Conservation (phyloP, 2,888 invertebrate species). For the Priocnemis perturbator region DNA sequence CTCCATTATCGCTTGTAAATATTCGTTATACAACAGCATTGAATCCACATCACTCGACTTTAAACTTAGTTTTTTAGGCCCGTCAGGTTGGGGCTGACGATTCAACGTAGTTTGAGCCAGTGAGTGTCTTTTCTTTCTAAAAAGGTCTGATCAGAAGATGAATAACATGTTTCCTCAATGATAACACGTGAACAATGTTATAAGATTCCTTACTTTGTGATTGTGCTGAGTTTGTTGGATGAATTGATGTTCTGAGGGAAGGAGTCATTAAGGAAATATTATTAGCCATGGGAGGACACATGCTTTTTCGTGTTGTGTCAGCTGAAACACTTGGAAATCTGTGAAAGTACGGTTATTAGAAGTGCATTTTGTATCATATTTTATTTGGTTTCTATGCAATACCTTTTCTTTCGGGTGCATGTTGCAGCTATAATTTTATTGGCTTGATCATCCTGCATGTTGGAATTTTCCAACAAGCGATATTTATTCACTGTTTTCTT, state of each 20-base stretch:
- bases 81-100: conserved; percentile 20
- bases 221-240: conserved; percentile 34
- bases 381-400: too few species aligned
- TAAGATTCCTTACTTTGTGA: conserved; percentile 25
- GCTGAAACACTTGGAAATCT: conserved; percentile 7
- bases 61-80: conserved; percentile 31
- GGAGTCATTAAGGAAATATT: conserved; percentile 8
- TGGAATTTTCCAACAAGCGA: too few species aligned
- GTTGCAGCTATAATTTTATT: conserved; percentile 33
- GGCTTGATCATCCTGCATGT: conserved; percentile 46
- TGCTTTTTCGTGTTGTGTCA: too few species aligned
- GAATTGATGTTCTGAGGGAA: conserved; percentile 44
- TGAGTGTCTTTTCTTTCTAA: too few species aligned
- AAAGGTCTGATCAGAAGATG: too few species aligned
- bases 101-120: too few species aligned
- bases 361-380: too few species aligned
- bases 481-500: too few species aligned
- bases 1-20: conserved; percentile 45
- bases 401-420: conserved; percentile 36
- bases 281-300: too few species aligned
- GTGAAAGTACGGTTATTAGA: conserved; percentile 1
- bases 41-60: conserved; percentile 48
- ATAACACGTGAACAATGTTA: not conserved
- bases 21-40: conserved; percentile 52
- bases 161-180: too few species aligned